Base-by-base conservation (phyloP, 1,140 invertebrate species). In the Euura lappo region DNA sequence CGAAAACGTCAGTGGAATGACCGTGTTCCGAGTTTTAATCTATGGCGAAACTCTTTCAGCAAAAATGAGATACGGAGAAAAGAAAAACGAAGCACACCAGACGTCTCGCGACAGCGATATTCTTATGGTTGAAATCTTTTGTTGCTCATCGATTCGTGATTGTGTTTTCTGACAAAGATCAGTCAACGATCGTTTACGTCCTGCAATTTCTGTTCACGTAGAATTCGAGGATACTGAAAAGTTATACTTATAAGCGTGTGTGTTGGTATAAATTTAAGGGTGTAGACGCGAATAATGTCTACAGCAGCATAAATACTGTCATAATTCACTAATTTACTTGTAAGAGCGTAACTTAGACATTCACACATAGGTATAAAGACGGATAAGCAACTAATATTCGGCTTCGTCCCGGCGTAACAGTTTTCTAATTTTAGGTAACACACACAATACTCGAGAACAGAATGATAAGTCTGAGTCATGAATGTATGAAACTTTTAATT, bases 261-360 rank as follows among this genome's bases (percentile, higher is more conserved):
- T 71, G 65, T 70, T 74, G 73, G 69, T 71, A 46, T 71, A 74
- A 74, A 65, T 44, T 44, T 74, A 74, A 74, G 69, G 72, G 72
- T 74, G 46, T 65, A 74, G 13, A 74, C 4, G 66, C 13, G 2
- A 28, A 28, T 10, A 68, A 68, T 11, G 8, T 68, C 66, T 68
- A 68, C 66, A 68, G 42, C 3, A 68, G 66, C 10, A 68, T 68
- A 68, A 68, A 42, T 68, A 68, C 44, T 28, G 66, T 68, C 66
- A 68, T 28, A 28, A 28, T 28, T 44, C 10, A 44, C 28, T 68
- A 68, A 68, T 68, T 42, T 68, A 68, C 8, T 44, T 68, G 66
- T 68, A 68, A 4, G 66, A 68, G 10, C 0, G 8, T 68, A 8
- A 60, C 8, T 60, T 60, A 60, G 28, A 28, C 28, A 28, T 28